phyloP scores from a whole-genome alignment of 2,888 invertebrate genomes.

The Meiosimyza platycephala region DNA sequence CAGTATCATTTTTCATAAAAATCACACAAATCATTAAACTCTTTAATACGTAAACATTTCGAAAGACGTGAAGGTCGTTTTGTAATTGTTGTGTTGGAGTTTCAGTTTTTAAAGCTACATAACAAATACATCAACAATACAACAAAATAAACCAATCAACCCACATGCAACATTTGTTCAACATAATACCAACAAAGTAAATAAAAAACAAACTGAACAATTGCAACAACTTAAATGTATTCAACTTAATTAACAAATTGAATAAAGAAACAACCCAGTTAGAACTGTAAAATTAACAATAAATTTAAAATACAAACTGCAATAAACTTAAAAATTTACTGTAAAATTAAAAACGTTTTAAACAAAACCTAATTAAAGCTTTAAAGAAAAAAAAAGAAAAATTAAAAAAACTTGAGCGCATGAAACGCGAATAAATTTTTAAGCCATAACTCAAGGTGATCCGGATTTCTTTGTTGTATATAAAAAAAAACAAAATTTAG shows the following conservation, averaged over 20 bases:
- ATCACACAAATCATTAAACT: too few relatives aligned
- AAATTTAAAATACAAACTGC: constrained; percentile 23
- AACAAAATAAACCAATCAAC: too few relatives aligned
- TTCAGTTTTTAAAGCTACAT: too few relatives aligned
- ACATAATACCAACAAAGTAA: constrained; percentile 35
- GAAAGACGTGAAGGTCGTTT: background rate
- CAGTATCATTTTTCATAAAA: too few relatives aligned
- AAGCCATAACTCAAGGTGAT: constrained; percentile 45
- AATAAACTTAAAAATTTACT: background rate
- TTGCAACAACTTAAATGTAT: constrained; percentile 5
- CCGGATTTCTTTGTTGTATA: constrained; percentile 40
- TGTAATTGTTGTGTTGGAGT: background rate
- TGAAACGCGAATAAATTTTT: constrained; percentile 24
- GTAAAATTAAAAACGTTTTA: background rate
- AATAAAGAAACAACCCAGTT: background rate
- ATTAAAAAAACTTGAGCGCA: background rate
- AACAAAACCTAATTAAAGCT: background rate
- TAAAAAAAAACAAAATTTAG: background rate
- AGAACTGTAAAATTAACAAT: constrained; percentile 13
- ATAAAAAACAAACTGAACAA: constrained; percentile 15
- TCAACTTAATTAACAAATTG: background rate
- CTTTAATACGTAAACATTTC: too few relatives aligned
- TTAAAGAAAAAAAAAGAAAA: background rate
- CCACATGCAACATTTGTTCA: background rate
- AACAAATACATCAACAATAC: too few relatives aligned